phyloP scores from a whole-genome alignment of 2,888 invertebrate species.

The Heliconius sara region DNA sequence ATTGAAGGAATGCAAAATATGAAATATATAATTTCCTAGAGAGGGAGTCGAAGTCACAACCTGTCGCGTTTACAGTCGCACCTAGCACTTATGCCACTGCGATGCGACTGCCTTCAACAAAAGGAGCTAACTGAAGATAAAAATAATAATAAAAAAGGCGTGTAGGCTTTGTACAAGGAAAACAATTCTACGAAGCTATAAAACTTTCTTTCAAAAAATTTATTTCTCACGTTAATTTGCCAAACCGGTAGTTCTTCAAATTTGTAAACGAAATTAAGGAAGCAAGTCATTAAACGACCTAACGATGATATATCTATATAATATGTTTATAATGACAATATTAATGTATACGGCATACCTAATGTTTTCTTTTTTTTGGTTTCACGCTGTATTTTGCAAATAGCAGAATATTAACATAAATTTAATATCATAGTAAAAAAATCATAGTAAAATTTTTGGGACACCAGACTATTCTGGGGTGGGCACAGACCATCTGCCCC shows the following conservation, averaged over 20 bases:
- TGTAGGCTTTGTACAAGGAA: not conserved
- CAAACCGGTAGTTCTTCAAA: conserved; percentile 20
- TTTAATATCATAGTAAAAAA: too few relatives aligned
- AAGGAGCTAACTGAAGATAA: not conserved
- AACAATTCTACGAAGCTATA: conserved; percentile 2
- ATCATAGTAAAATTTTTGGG: too few relatives aligned
- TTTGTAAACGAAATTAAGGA: conserved; percentile 21
- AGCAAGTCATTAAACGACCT: conserved; percentile 5
- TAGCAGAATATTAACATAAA: too few relatives aligned
- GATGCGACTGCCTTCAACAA: not conserved
- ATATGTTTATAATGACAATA: conserved; percentile 8
- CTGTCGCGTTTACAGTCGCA: too few relatives aligned
- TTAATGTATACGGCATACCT: not conserved
- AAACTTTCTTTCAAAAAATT: conserved; percentile 16
- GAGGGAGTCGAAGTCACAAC: not conserved
- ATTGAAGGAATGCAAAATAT: not conserved
- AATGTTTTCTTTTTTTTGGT: too few relatives aligned
- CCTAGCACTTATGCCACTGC: too few relatives aligned
- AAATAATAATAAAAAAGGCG: not conserved
- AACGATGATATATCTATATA: not conserved
- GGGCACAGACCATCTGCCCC: too few relatives aligned
- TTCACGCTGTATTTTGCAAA: too few relatives aligned
- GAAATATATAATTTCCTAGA: not conserved
- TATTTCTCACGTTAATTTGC: conserved; percentile 7
- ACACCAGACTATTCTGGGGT: too few relatives aligned